Evolutionary conservation across 2,888 invertebrate species (phyloP).

Genomic region (Entomobrya proxima): DNA sequence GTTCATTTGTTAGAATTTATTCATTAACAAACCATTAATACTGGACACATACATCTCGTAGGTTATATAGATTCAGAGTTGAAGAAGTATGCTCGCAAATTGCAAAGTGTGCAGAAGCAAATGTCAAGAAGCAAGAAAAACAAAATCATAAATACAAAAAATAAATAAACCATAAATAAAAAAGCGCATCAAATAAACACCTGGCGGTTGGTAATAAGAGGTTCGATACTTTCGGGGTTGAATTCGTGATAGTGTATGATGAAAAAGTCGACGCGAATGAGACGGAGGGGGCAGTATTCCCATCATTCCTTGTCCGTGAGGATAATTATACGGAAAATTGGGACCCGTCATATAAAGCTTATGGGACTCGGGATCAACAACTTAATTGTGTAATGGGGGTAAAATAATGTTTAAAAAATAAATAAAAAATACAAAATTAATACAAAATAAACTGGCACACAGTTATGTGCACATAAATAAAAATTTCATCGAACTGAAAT

Average conservation of each 20-base stretch:
- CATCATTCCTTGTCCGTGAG: constrained; percentile 67
- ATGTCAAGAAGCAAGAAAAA: not conserved
- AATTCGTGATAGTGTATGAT: constrained; percentile 74
- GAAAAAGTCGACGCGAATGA: constrained; percentile 73
- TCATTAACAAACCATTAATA: not conserved
- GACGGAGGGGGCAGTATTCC: constrained; percentile 72
- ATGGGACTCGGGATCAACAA: constrained; percentile 74
- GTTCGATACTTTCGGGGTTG: constrained; percentile 75
- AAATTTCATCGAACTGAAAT: not conserved
- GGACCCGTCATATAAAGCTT: constrained; percentile 73
- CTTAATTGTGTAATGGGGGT: constrained; percentile 66
- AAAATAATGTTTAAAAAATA: constrained; percentile 65
- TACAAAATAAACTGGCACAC: constrained; percentile 65
- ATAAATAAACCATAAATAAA: constrained; percentile 50
- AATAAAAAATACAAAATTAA: constrained; percentile 56
- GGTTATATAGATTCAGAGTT: not conserved
- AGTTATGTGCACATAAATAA: no score
- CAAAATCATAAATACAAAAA: constrained; percentile 6
- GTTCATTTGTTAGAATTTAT: not conserved
- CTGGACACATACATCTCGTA: not conserved
- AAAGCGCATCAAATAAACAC: constrained; percentile 66
- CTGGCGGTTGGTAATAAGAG: constrained; percentile 73
- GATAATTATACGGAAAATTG: constrained; percentile 69
- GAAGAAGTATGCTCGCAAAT: not conserved
- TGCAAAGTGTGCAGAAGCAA: not conserved